These are phyloP conservation scores for Lepus timidus DNA, from an alignment of 2,113 vertebrate species.

Conservation along the genomic window DNA sequence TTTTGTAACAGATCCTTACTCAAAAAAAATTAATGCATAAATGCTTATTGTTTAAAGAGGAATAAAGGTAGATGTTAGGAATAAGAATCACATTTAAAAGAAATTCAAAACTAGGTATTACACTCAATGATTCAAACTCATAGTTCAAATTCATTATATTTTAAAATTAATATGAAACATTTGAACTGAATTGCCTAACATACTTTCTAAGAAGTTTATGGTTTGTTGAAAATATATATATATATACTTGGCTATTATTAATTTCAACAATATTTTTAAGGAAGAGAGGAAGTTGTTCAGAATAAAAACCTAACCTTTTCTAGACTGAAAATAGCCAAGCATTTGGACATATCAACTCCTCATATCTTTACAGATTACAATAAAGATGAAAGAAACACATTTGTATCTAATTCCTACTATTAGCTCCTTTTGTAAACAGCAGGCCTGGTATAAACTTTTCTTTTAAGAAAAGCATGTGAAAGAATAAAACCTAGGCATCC, in stretches of 20 bases:
- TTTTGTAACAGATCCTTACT: background rate
- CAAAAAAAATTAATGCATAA: background rate
- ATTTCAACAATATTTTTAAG: background rate
- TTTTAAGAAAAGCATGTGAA: background rate
- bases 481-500: background rate
- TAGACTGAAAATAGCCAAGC: background rate
- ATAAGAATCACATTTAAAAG: background rate
- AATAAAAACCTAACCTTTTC: constrained; percentile 1
- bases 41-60: background rate
- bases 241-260: background rate
- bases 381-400: background rate
- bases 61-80: background rate
- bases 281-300: background rate
- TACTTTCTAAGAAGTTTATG: background rate
- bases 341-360: background rate
- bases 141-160: constrained; percentile 15
- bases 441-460: background rate
- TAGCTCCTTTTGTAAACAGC: constrained; percentile 3
- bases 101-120: background rate
- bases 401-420: background rate
- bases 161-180: background rate
- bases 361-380: background rate
- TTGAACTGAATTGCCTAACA: background rate
- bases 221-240: background rate
- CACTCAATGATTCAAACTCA: background rate